Base-by-base conservation (phyloP, 2,797 vertebrate species). In the Anisognathus igniventris region DNA sequence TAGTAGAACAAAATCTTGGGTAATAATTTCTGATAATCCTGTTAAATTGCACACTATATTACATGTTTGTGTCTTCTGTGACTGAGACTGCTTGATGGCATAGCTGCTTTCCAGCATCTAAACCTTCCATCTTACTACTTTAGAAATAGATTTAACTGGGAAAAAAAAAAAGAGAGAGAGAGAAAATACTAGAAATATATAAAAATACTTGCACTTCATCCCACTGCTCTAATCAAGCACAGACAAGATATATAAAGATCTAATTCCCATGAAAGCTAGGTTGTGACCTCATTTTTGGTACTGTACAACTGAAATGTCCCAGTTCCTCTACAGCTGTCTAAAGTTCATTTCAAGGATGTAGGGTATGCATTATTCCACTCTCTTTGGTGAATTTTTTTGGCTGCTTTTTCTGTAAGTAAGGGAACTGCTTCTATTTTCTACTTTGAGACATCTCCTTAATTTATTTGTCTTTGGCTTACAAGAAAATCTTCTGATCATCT, bases 1-100 rank as follows among this genome's bases (percentile, higher is more conserved):
- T 57, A 86, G 50, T 35, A 68, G 91, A 93, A 92, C 67, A 89
- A 94, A 95, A 61, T 19, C 70, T 91, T 73, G 82, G 83, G 51
- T 78, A 54, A 60, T 88, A 35, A 9, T 64, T 88, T 57, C 64
- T 84, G 64, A 92, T 90, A 84, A 89, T 86, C 70, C 62, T 75
- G 31, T 83, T 81, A 92, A 68, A 85, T 77, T 91, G 37, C 58
- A 77, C 22, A 47, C 8, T 80, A 2, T 25, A 27, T 56, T 68
- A 60, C 61, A 62, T 31, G 19, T 78, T 86, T 58, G 58, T 81
- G 40, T 83, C 74, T 92, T 50, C 54, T 71, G 30, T 65, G 42
- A 37, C 47, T 82, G 39, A 71, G 48, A 17, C 21, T 93, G 40
- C 31, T 92, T 71, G 78, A 68, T 62, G 72, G 14, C 22, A 33